A percentile compares a stretch with the other conserved stretches of the same genome.
These are phyloP conservation scores for Nemoura dubitans DNA, from an alignment of 2,888 invertebrate genomes.

Conservation along the genomic window DNA sequence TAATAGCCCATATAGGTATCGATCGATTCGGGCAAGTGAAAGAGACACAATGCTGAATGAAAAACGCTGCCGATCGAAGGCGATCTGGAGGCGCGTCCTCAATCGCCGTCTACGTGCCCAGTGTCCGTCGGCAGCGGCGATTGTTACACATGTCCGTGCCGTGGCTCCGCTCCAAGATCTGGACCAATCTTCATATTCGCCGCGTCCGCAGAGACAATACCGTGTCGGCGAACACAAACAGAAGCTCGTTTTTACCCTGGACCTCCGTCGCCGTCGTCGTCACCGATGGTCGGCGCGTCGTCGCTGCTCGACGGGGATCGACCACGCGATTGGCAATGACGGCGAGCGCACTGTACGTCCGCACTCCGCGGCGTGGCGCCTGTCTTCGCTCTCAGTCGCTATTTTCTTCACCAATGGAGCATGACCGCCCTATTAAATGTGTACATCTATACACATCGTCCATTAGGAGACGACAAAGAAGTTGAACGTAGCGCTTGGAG, in stretches of 20 bases:
- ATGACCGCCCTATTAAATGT: not conserved
- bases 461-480: not conserved
- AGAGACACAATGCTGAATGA: not conserved
- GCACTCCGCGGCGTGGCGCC: not conserved
- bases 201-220: not conserved
- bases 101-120: not conserved
- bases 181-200: conserved; percentile 26
- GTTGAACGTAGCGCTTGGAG: not conserved
- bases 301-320: not conserved
- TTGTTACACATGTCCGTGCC: conserved; percentile 37
- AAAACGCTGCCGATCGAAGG: conserved; percentile 19
- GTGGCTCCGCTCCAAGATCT: conserved; percentile 43
- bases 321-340: not conserved
- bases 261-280: not conserved
- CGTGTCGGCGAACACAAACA: not conserved
- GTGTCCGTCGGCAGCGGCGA: conserved; percentile 15
- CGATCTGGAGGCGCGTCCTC: conserved; percentile 39
- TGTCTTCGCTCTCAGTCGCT: not conserved
- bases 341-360: not conserved
- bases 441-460: not conserved
- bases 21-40: not conserved
- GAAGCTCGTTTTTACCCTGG: not conserved
- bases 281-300: not conserved
- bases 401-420: not conserved
- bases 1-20: not conserved